These are phyloP conservation scores for Trichoplusia ni DNA, from an alignment of 1,140 invertebrate species.

Conservation along the genomic window DNA sequence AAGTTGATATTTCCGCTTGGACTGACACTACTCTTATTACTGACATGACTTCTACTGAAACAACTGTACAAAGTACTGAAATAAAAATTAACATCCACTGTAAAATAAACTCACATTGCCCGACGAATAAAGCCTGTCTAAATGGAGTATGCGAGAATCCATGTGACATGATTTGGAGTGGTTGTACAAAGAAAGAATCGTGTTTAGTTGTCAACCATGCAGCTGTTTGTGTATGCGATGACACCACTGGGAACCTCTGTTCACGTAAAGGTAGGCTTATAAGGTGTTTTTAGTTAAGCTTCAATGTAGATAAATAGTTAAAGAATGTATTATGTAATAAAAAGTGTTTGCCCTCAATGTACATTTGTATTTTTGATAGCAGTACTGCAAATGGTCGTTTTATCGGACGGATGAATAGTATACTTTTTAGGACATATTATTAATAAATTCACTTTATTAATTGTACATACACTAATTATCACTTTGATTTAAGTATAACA, in stretches of 20 bases:
- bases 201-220: slow-evolving; percentile 87
- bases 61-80: slow-evolving; percentile 57
- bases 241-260: slow-evolving; percentile 70
- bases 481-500: slow-evolving; percentile 56
- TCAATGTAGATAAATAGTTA: too few relatives aligned
- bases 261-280: slow-evolving; percentile 75
- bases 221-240: slow-evolving; percentile 86
- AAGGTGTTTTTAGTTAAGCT: slow-evolving; percentile 25
- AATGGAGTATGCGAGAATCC: slow-evolving; percentile 88
- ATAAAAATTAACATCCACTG: slow-evolving; percentile 77
- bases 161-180: slow-evolving; percentile 82
- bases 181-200: slow-evolving; percentile 86
- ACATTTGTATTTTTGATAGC: not conserved
- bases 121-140: slow-evolving; percentile 85
- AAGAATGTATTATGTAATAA: not conserved
- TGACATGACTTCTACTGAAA: slow-evolving; percentile 62
- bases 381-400: slow-evolving; percentile 49
- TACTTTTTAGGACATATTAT: too few relatives aligned
- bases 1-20: slow-evolving; percentile 74
- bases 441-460: slow-evolving; percentile 24
- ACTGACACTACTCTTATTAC: slow-evolving; percentile 65
- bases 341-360: not conserved
- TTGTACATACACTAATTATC: slow-evolving; percentile 62
- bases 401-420: too few relatives aligned
- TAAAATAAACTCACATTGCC: slow-evolving; percentile 86